These are phyloP conservation scores for Pilophorus perplexus DNA, from an alignment of 2,888 invertebrate genomes.

Conservation along the genomic window DNA sequence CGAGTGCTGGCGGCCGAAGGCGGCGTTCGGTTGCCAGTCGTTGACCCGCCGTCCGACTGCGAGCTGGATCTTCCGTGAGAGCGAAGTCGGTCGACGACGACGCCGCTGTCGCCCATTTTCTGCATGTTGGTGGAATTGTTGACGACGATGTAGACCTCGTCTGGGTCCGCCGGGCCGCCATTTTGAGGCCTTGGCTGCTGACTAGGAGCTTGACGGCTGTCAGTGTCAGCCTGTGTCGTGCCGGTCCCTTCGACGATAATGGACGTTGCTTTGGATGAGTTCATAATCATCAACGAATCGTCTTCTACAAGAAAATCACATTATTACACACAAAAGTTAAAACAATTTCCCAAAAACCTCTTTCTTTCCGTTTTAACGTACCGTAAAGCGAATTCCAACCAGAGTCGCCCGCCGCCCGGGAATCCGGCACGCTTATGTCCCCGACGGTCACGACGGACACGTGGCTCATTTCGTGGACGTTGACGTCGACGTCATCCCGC, in stretches of 20 bases:
- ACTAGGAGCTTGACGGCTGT: conserved; percentile 23
- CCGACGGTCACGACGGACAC: conserved; percentile 90
- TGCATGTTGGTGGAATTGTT: conserved; percentile 50
- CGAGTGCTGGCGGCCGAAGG: conserved; percentile 50
- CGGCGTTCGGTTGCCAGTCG: conserved; percentile 49
- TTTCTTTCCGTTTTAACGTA: no score
- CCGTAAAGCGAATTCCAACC: conserved; percentile 46
- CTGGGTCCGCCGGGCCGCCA: conserved; percentile 50
- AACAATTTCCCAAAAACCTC: not conserved
- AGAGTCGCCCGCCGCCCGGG: conserved; percentile 37
- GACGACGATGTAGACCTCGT: conserved; percentile 52
- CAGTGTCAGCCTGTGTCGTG: conserved; percentile 47
- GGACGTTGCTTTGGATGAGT: conserved; percentile 50
- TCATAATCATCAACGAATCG: conserved; percentile 46
- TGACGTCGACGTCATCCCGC: conserved; percentile 51
- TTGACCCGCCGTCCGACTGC: conserved; percentile 51
- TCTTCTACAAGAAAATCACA: conserved; percentile 47
- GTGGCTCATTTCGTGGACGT: conserved; percentile 72
- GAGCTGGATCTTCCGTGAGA: conserved; percentile 50
- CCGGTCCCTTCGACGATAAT: conserved; percentile 55
- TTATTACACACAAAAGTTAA: not conserved
- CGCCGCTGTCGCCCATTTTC: conserved; percentile 44
- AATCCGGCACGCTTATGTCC: conserved; percentile 67
- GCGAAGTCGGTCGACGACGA: conserved; percentile 22
- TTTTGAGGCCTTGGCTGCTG: conserved; percentile 40